Evolutionary conservation across 2,888 invertebrate species (phyloP).

Genomic region (Eupeodes latifasciatus): DNA sequence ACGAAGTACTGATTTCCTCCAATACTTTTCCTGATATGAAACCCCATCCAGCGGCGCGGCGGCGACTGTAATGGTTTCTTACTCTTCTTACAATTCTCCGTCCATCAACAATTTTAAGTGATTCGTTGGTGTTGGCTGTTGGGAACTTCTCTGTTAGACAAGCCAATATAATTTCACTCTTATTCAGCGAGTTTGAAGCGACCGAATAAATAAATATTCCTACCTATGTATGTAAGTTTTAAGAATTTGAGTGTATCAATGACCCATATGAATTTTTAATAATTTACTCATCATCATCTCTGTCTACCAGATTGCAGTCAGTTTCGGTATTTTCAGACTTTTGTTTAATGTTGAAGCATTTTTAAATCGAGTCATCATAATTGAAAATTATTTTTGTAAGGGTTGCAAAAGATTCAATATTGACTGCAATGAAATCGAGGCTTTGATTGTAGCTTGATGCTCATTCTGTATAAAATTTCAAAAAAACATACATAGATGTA

Average conservation of each 20-base stretch:
- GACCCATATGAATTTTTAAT: slow-evolving; percentile 37
- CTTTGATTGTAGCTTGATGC: not conserved
- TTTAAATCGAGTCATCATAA: slow-evolving; percentile 2
- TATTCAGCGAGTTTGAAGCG: not conserved
- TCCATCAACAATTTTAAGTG: slow-evolving; percentile 51
- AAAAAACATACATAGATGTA: no score
- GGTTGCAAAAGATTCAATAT: not conserved
- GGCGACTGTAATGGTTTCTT: not conserved
- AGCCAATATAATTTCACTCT: slow-evolving; percentile 27
- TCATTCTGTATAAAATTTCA: no score
- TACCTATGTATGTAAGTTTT: not conserved
- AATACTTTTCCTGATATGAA: slow-evolving; percentile 41
- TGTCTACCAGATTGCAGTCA: not conserved
- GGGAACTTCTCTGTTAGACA: slow-evolving; percentile 41
- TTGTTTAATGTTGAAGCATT: slow-evolving; percentile 1
- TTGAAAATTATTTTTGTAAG: slow-evolving; percentile 5
- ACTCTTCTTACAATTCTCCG: slow-evolving; percentile 29
- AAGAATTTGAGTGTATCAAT: slow-evolving; percentile 38
- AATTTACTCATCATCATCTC: not conserved
- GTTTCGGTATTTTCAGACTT: slow-evolving; percentile 7
- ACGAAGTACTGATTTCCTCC: slow-evolving; percentile 6
- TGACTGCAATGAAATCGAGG: not conserved
- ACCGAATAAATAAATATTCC: not conserved
- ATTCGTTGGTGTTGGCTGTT: slow-evolving; percentile 57
- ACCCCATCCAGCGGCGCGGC: no score